phyloP scores from a whole-genome alignment of 1,140 invertebrate species.

The Zaprionus taronus region DNA sequence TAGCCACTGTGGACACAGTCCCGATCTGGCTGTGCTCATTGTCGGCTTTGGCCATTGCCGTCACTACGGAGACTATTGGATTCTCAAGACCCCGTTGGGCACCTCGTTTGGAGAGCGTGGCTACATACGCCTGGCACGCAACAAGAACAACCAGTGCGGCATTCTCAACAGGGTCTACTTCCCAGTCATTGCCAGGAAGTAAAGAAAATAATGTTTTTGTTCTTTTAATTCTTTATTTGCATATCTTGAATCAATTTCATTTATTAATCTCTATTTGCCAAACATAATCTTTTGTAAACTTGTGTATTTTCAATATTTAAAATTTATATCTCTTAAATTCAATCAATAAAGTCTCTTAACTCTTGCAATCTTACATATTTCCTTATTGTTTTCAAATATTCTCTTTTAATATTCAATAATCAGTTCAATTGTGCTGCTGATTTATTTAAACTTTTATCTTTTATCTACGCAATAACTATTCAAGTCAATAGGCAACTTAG shows the following conservation, averaged over 20 bases:
- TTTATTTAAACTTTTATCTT: background rate
- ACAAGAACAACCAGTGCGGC: slow-evolving; percentile 27
- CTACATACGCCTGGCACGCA: slow-evolving; percentile 27
- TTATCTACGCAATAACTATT: background rate
- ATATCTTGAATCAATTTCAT: background rate
- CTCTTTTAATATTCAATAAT: too few relatives aligned
- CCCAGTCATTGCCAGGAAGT: background rate
- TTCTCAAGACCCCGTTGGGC: slow-evolving; percentile 26
- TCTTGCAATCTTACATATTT: too few relatives aligned
- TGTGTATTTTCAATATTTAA: too few relatives aligned
- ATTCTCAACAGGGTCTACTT: slow-evolving; percentile 19
- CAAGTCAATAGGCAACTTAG: background rate
- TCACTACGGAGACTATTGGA: slow-evolving; percentile 20
- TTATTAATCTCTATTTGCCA: background rate
- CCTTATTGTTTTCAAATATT: too few relatives aligned
- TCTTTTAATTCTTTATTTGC: background rate
- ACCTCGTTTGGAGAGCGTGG: slow-evolving; percentile 13
- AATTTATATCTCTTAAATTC: background rate
- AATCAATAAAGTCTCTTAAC: background rate
- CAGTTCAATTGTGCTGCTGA: background rate
- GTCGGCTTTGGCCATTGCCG: slow-evolving; percentile 24
- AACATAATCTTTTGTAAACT: background rate
- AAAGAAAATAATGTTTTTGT: background rate
- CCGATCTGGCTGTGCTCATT: slow-evolving; percentile 23
- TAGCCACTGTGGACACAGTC: background rate